Base-by-base conservation (phyloP, 2,797 vertebrate species). In the Parambassis ranga region DNA sequence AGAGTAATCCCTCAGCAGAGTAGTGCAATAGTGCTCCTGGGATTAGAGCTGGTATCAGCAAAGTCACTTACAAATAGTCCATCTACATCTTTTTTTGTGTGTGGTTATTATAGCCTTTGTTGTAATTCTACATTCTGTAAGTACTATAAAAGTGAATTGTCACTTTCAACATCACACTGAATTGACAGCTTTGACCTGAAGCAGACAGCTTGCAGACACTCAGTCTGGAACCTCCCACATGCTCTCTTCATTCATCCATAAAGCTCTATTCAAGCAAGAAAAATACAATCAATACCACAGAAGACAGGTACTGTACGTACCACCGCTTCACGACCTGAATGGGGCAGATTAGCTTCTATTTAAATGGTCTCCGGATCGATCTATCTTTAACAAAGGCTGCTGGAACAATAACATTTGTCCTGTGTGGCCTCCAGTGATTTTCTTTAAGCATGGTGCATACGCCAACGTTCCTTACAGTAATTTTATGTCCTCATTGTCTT, bases 211-310 rank as follows among this genome's bases (percentile, higher is more conserved):
- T 39, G 35, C 58, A 79, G 82, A 76, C 75, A 52, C 61, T 57
- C 26, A 5, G 73, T 71, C 76, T 75, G 59, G 71, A 65, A 82
- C 66, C 73, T 71, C 48, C 82, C 53, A 64, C 71, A 67, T 67
- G 58, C 69, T 65, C 46, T 75, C 48, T 66, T n/a, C n/a, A 68
- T 74, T 82, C 71, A 85, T 67, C 56, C 62, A 62, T 51, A 47
- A 82, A 79, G 52, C 33, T 78, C 42, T 6, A 51, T 65, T 56
- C 59, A 50, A 56, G 68, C 51, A 52, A 68, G 47, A 46, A 43
- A 70, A 71, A 19, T 10, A 41, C 2, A 13, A 85, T 86, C 81
- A 27, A 88, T 86, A 77, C 44, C 49, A 33, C 35, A 22, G 7
- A 59, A 51, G 65, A 52, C 65, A 55, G 52, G 67, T 65, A 70